Evolutionary conservation across 2,797 vertebrate genomes (phyloP).

Genomic region (Eurystomus glaucurus): DNA sequence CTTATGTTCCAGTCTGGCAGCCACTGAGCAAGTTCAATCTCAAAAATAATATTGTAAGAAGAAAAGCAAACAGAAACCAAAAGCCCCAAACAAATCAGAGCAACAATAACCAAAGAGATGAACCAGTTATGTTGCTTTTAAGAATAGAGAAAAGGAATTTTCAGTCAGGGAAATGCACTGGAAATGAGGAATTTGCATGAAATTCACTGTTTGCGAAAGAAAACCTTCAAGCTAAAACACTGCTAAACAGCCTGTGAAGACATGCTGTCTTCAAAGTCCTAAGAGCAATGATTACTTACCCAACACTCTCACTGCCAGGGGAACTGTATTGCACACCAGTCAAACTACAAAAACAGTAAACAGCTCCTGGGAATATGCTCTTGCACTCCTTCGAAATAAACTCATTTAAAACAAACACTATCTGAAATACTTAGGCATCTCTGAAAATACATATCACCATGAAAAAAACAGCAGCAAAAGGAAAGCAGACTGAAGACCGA

Average conservation of each 20-base stretch:
- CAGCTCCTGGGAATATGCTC: background rate
- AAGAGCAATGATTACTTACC: background rate
- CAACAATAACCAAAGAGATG: background rate
- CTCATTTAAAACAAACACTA: background rate
- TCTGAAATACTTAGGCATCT: background rate
- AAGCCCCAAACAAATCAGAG: background rate
- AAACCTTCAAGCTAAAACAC: background rate
- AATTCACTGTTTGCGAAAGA: background rate
- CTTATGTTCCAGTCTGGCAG: background rate
- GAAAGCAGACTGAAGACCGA: background rate
- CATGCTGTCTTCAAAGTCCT: background rate
- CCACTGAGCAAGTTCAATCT: background rate
- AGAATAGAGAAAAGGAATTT: background rate
- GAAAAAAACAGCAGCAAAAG: background rate
- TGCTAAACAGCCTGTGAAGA: background rate
- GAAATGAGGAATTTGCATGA: constrained; percentile 17
- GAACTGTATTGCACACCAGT: background rate
- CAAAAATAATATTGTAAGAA: background rate
- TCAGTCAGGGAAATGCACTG: background rate
- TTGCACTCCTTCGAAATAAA: background rate
- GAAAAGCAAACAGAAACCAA: background rate
- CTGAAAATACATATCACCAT: background rate
- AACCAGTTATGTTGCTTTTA: background rate
- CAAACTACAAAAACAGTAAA: background rate
- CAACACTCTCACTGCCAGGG: background rate